Evolutionary conservation across 2,113 vertebrate species (phyloP), one percentile per base, ranked within the genome.

Genomic region (Ophiodon elongatus): DNA sequence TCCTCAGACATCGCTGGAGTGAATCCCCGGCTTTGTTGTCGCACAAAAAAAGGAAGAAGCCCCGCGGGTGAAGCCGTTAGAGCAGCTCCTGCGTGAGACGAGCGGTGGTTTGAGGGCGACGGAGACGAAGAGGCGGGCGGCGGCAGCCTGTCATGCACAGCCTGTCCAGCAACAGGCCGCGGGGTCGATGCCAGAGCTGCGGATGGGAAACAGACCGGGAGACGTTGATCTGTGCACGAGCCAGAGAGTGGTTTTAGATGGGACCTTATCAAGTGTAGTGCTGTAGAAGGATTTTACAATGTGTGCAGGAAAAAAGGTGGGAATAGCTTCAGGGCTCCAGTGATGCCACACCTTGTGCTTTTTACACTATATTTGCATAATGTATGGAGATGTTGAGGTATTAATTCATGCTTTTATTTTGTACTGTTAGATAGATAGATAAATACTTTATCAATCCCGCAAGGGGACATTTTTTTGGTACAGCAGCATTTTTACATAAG

Each of bases 1-100:
- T 92, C 86, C 31, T 84, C 87, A 11, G 93, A 94, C 94, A 95
- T 95, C 0, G 11, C n/a, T 59, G 72, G 47, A 5, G 0, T 29
- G 21, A 64, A 35, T 71, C 35, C 54, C 39, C 17, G 23, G 23
- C 41, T 71, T 4, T 69, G 52, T 2, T n/a, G n/a, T 67, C 10
- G 6, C 25, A 27, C 57, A 81, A 62, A 45, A 45, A 45, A 15
- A n/a, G n/a, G n/a, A n/a, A n/a, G n/a, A n/a, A n/a, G n/a, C n/a
- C 6, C 9, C 29, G 64, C 65, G 29, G n/a, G 1, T 66, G 65
- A 15, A 69, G 11, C 64, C 45, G 63, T 66, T 11, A 4, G 25
- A 69, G 0, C 27, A 71, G 62, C 57, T 77, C 45, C 25, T 37
- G 21, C 35, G 33, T 52, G 43, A n/a, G 62, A 76, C 70, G 73